Evolutionary conservation across 2,113 vertebrate genomes (phyloP), one percentile per base, ranked within the genome.

Genomic region (Pelvicachromis taeniatus): DNA sequence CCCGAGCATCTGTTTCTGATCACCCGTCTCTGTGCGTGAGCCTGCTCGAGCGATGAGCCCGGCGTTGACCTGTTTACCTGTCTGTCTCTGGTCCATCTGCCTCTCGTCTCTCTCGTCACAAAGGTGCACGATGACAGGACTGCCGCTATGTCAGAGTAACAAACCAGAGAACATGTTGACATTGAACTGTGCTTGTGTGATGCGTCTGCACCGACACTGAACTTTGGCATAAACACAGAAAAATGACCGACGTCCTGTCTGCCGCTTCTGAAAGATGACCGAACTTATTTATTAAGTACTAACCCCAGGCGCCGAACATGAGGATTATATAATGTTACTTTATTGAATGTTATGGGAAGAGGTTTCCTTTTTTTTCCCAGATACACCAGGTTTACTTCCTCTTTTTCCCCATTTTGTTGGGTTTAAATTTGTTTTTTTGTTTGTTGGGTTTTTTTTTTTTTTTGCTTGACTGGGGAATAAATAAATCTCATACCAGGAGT

Each of bases 1-100:
- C 88, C 88, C 85, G 73, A 82, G 85, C 84, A 73, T 84, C 85
- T 89, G 88, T 86, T 90, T 90, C 63, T 52, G 81, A 83, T 86
- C 87, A 78, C 80, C 87, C 73, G 81, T 80, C 80, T 68, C 52
- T 48, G 48, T 26, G 75, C 65, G 82, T 78, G 79, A 78, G 58
- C 65, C 52, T 23, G 48, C 61, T 80, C 77, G 84, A 82, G 82
- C 40, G 52, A 40, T 79, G 86, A 82, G 77, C 83, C 54, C 29
- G 78, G 52, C 45, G 63, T 63, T 48, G 61, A 63, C 78, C 73
- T 77, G 73, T 90, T 85, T 77, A 77, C 82, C 23, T 63, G 79
- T 84, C 77, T 79, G 3, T 77, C 85, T 78, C 56, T 35, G 56
- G 65, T 77, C 87, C 87, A 83, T 91, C 90, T 92, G 85, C 85